Conservation (phyloP, 2,888 invertebrate genomes). For the Oscheius sp. region DNA sequence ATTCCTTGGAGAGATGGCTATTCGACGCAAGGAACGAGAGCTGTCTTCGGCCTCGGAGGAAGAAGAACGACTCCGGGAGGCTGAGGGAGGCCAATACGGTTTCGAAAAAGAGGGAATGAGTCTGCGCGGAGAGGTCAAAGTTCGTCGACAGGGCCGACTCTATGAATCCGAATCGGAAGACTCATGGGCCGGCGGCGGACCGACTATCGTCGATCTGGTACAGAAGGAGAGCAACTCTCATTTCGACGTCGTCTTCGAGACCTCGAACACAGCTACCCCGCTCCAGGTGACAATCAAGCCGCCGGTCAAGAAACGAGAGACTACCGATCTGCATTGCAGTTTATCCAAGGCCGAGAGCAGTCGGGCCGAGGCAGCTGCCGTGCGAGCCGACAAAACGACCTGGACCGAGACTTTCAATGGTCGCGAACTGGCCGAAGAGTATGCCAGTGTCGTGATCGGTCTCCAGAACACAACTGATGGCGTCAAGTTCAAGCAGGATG, state of each 20-base stretch:
- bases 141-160: conserved; percentile 43
- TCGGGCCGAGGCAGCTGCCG: conserved; percentile 16
- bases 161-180: conserved; percentile 58
- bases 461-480: conserved; percentile 33
- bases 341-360: conserved; percentile 34
- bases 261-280: conserved; percentile 51
- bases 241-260: conserved; percentile 69
- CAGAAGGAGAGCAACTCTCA: conserved; percentile 68
- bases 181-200: conserved; percentile 55
- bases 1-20: conserved; percentile 59
- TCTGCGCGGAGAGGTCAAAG: conserved; percentile 52
- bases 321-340: conserved; percentile 45
- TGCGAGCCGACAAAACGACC: conserved; percentile 9
- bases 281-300: conserved; percentile 39
- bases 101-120: conserved; percentile 56
- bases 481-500: conserved; percentile 37
- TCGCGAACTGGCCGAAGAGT: conserved; percentile 40
- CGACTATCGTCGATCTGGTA: conserved; percentile 62
- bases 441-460: conserved; percentile 39
- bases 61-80: conserved; percentile 55
- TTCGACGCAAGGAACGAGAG: conserved; percentile 47
- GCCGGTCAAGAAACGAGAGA: conserved; percentile 52
- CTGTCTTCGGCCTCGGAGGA: conserved; percentile 59
- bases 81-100: conserved; percentile 58
- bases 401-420: conserved; percentile 39